A percentile compares a stretch with the other conserved stretches of the same genome.
These are phyloP conservation scores for Aphidius ervi DNA, from an alignment of 1,140 invertebrate species.

Conservation along the genomic window DNA sequence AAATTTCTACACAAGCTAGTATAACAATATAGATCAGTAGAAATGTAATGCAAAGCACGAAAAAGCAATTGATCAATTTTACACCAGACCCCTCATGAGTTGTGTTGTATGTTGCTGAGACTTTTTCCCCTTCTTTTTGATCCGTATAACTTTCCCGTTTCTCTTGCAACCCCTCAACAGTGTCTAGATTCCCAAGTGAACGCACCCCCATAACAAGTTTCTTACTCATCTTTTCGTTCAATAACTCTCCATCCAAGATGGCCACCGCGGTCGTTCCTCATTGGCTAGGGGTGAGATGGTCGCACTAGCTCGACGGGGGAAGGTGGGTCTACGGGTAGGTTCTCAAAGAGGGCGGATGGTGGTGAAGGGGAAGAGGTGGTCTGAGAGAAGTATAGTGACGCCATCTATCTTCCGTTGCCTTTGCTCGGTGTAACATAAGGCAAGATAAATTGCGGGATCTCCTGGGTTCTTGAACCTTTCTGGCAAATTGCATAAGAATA, in stretches of 20 bases:
- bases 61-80: constrained; percentile 55
- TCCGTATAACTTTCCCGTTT: constrained; percentile 19
- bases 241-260: constrained; percentile 57
- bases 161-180: constrained; percentile 20
- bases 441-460: constrained; percentile 57
- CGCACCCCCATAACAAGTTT: constrained; percentile 55
- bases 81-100: constrained; percentile 45
- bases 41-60: constrained; percentile 53
- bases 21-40: constrained; percentile 39
- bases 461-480: constrained; percentile 57
- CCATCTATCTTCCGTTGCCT: constrained; percentile 56
- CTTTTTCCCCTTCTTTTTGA: constrained; percentile 27
- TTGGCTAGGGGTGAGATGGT: constrained; percentile 54
- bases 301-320: constrained; percentile 38
- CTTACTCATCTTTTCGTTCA: constrained; percentile 57
- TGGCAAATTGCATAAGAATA: constrained; percentile 58
- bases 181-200: constrained; percentile 39
- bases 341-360: constrained; percentile 5
- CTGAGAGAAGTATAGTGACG: constrained; percentile 48
- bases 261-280: constrained; percentile 55
- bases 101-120: constrained; percentile 11
- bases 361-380: constrained; percentile 31
- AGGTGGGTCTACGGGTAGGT: constrained; percentile 17
- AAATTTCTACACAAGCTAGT: constrained; percentile 13
- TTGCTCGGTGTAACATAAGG: constrained; percentile 56